Base-by-base conservation (phyloP, 2,797 vertebrate species). In the Rhinichthys osculus region DNA sequence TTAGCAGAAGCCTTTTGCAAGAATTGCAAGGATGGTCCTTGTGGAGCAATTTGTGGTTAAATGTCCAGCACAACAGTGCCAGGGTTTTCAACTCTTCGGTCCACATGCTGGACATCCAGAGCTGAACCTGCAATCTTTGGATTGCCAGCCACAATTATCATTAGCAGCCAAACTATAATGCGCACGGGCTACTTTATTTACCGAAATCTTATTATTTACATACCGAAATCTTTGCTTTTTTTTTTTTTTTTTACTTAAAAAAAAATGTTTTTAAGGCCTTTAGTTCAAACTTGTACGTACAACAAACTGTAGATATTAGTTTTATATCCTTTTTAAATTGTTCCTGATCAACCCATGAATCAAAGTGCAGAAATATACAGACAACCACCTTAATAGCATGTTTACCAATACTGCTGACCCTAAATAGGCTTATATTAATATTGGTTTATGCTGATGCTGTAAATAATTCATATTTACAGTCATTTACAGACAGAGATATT, bases 321-420 rank as follows among this genome's bases (percentile, higher is more conserved):
- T 35, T 64, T 59, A 82, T 19, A 67, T 1, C 21, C 38, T 0
- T 57, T 84, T 77, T 23, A 5, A 78, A 70, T 33, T 54, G 27
- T 7, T 74, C 4, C 50, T 82, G 16, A 71, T 59, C 79, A 67
- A 50, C 66, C 8, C 42, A 52, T 7, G 57, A 62, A 79, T 71
- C 70, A 84, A 87, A 86, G 73, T 84, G 59, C 76, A 74, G 27
- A 42, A 59, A 23, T 42, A 54, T 42, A 42, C 5, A 23, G 70
- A 30, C 11, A 19, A 35, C 54, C 40, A 27, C 14, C 62, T 87
- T 87, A 81, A 85, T 59, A 57, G 16, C 79, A 44, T 69, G 44
- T 17, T 64, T 57, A 30, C 14, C 21, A 84, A 76, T 70, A 10
- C 11, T 27, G 50, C 62, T 57, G 35, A 35, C 10, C 76, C 52